Conservation (phyloP, 2,888 invertebrate genomes). For the Galeopsomyia nigrocyanea region DNA sequence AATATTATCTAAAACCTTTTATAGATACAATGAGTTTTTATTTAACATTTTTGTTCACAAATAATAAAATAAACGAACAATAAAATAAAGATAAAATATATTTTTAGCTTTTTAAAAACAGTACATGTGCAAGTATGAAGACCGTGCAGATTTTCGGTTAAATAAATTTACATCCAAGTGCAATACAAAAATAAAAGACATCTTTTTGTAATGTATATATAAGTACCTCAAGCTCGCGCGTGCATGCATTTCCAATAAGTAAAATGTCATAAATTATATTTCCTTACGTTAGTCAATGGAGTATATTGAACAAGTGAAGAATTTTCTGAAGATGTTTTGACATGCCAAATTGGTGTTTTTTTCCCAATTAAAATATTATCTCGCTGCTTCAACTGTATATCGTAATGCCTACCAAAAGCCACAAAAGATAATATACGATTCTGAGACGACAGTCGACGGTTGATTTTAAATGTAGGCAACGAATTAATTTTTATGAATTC, state of each 20-base stretch:
- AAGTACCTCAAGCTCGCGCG: too few relatives aligned
- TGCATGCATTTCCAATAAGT: too few relatives aligned
- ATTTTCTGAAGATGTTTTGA: slow-evolving; percentile 30
- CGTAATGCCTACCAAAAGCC: slow-evolving; percentile 38
- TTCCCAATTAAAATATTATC: slow-evolving; percentile 43
- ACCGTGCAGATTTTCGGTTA: background rate
- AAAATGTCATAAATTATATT: background rate
- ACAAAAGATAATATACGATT: slow-evolving; percentile 40
- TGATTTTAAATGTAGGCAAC: background rate
- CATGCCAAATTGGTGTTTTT: slow-evolving; percentile 45
- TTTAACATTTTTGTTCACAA: background rate
- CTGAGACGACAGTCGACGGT: slow-evolving; percentile 16
- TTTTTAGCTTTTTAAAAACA: background rate
- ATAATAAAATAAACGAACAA: background rate
- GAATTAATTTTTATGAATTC: slow-evolving; percentile 35
- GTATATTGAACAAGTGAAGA: slow-evolving; percentile 29
- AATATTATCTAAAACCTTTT: slow-evolving; percentile 32
- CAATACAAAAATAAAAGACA: background rate
- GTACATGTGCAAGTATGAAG: background rate
- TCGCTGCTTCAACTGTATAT: slow-evolving; percentile 31
- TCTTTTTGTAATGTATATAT: background rate
- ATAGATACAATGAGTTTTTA: background rate
- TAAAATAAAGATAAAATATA: slow-evolving; percentile 1
- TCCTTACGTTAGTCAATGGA: slow-evolving; percentile 33
- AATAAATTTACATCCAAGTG: background rate